Percentiles rank a stretch among this genome's conserved stretches.
Conservation (phyloP, 2,888 invertebrate species). For the Melanophora roralis region DNA sequence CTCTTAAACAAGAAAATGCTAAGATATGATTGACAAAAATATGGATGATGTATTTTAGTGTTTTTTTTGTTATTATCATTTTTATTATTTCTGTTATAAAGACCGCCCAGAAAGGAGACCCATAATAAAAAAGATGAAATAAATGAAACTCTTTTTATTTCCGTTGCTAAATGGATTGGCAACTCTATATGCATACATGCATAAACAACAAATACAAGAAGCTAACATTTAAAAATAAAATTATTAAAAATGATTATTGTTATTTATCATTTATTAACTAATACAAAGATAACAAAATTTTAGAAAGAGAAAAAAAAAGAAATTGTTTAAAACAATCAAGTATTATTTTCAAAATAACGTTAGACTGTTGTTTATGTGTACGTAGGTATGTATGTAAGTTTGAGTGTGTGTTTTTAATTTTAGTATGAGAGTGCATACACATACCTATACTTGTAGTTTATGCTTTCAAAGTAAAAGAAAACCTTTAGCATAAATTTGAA, state of each 20-base stretch:
- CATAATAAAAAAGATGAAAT: background rate
- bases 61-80: background rate
- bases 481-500: slow-evolving; percentile 59
- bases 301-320: background rate
- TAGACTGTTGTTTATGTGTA: background rate
- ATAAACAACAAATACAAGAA: background rate
- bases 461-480: slow-evolving; percentile 18
- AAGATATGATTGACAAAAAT: slow-evolving; percentile 54
- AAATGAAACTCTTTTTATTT: background rate
- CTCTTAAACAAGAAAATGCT: slow-evolving; percentile 31
- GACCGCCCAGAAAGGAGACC: slow-evolving; percentile 40
- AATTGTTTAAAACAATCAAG: slow-evolving; percentile 12
- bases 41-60: slow-evolving; percentile 37
- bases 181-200: background rate
- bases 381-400: background rate
- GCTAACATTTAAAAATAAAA: background rate
- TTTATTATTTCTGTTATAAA: background rate
- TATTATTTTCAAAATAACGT: background rate
- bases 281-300: background rate
- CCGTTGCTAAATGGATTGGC: slow-evolving; percentile 9
- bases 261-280: slow-evolving; percentile 4
- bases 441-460: background rate
- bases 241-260: slow-evolving; percentile 10
- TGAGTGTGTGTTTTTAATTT: background rate
- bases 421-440: background rate